Percentiles rank a stretch among this genome's conserved stretches.
phyloP scores from a whole-genome alignment of 2,888 invertebrate genomes.

The Cataglyphis rosenhaueri region DNA sequence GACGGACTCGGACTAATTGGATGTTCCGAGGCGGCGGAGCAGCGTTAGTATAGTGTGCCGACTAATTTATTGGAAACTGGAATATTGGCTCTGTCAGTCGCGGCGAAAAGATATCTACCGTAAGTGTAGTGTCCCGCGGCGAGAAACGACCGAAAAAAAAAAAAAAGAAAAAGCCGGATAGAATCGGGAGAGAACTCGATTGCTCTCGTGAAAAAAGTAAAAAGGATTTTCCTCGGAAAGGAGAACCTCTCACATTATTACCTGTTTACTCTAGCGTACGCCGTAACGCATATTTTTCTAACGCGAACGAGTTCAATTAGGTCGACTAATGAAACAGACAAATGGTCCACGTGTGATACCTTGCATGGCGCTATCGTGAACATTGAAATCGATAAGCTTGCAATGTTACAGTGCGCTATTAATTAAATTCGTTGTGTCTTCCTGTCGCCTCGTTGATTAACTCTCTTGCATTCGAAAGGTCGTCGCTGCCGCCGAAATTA shows the following conservation, averaged over 20 bases:
- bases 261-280: neutral
- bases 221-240: neutral
- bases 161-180: neutral
- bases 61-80: slow-evolving; percentile 35
- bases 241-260: neutral
- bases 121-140: slow-evolving; percentile 3
- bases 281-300: neutral
- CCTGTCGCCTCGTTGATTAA: neutral
- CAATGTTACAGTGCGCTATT: neutral
- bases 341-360: neutral
- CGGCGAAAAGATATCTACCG: slow-evolving; percentile 33
- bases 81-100: slow-evolving; percentile 17
- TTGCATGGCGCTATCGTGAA: neutral
- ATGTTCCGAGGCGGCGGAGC: slow-evolving; percentile 27
- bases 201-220: neutral
- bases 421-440: neutral
- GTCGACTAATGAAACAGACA: neutral
- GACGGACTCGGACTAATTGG: slow-evolving; percentile 25
- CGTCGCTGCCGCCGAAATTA: neutral
- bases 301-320: neutral
- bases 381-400: slow-evolving; percentile 16
- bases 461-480: neutral
- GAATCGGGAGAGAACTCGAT: neutral
- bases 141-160: neutral
- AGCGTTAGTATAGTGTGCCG: neutral